Percentiles rank a stretch among this genome's conserved stretches.
Evolutionary conservation across 1,140 invertebrate species (phyloP).

Genomic region (Thalassaphorura encarpata): DNA sequence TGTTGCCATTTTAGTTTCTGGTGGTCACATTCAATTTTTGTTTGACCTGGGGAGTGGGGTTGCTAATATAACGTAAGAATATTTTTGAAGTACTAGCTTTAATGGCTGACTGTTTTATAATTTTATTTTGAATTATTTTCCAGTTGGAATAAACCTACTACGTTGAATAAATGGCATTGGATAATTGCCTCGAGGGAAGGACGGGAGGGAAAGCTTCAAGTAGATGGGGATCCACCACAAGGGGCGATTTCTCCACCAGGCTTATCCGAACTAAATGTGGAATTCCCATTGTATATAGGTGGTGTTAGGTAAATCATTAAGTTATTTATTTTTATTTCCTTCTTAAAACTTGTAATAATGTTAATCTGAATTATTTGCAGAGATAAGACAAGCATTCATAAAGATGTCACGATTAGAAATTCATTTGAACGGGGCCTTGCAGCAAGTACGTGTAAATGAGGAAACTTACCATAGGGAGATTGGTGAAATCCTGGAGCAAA

Average conservation of each 20-base stretch:
- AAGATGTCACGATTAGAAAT: conserved; percentile 62
- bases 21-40: conserved; percentile 66
- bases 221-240: conserved; percentile 57
- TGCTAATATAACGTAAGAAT: conserved; percentile 70
- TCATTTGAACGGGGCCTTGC: conserved; percentile 72
- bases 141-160: conserved; percentile 39
- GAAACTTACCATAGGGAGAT: conserved; percentile 45
- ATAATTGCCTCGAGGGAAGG: conserved; percentile 59
- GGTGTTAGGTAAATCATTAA: too few species aligned
- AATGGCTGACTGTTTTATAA: background rate
- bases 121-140: conserved; percentile 6
- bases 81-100: background rate
- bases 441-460: conserved; percentile 72
- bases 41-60: conserved; percentile 79
- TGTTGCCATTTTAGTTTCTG: conserved; percentile 66
- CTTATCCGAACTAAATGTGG: conserved; percentile 70
- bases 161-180: conserved; percentile 66
- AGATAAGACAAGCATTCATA: conserved; percentile 56
- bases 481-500: conserved; percentile 36
- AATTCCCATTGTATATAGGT: conserved; percentile 69
- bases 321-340: too few species aligned
- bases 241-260: conserved; percentile 57
- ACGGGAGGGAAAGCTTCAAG: conserved; percentile 60
- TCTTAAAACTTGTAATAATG: too few species aligned
- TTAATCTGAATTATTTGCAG: too few species aligned